Percentiles rank a stretch among this genome's conserved stretches.
phyloP scores from a whole-genome alignment of 1,140 invertebrate species.

The Cyrtorhinus lividipennis region DNA sequence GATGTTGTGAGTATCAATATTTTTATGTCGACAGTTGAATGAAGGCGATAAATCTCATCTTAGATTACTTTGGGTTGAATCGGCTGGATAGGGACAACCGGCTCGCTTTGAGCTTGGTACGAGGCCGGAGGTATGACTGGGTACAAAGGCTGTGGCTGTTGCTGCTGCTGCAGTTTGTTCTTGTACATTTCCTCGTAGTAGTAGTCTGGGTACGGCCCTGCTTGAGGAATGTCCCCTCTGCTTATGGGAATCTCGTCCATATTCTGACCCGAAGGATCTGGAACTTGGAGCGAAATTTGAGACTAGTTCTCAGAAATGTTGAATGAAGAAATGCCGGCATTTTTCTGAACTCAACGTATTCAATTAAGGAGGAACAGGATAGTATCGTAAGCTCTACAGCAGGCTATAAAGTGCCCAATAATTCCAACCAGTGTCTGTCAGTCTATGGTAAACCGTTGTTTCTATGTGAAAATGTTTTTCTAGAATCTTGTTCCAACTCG shows the following conservation, averaged over 20 bases:
- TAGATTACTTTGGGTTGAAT: conserved; percentile 8
- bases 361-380: no score
- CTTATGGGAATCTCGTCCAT: not conserved
- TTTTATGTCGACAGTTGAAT: no score
- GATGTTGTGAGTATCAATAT: no score
- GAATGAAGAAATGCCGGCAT: no score
- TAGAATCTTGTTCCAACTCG: no score
- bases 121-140: not conserved
- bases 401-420: no score
- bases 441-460: no score
- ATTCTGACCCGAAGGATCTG: conserved; percentile 1
- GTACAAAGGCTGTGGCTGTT: not conserved
- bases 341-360: no score
- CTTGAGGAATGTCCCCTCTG: not conserved
- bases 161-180: conserved; percentile 11
- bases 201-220: conserved; percentile 11
- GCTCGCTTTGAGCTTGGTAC: not conserved
- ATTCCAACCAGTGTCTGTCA: no score
- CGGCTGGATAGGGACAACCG: not conserved
- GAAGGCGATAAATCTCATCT: not conserved
- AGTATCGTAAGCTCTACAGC: no score
- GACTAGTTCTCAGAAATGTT: no score
- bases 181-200: conserved; percentile 18
- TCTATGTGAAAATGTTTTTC: no score
- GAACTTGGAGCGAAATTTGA: not conserved